These are phyloP conservation scores for Calliopum simillimum DNA, from an alignment of 2,888 invertebrate genomes.

Conservation along the genomic window DNA sequence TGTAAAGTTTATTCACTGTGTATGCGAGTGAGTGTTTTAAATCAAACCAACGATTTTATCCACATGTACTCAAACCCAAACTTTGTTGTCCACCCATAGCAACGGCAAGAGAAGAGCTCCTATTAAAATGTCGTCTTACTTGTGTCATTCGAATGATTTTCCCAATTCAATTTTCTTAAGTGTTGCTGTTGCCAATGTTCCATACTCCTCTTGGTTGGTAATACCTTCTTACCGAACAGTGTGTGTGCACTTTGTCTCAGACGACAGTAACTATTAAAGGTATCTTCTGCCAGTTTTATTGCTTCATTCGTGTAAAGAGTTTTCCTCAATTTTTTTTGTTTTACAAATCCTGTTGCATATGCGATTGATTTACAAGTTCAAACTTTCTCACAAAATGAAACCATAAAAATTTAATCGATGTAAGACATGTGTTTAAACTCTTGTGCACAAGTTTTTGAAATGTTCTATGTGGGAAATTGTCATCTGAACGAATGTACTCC, in stretches of 20 bases:
- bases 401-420: slow-evolving; percentile 36
- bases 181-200: slow-evolving; percentile 46
- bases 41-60: slow-evolving; percentile 27
- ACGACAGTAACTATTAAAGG: slow-evolving; percentile 7
- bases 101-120: slow-evolving; percentile 35
- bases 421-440: slow-evolving; percentile 14
- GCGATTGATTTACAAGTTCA: slow-evolving; percentile 26
- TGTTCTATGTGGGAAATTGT: too few relatives aligned
- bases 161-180: slow-evolving; percentile 64
- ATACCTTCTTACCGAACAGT: not conserved
- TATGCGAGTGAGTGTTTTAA: slow-evolving; percentile 13
- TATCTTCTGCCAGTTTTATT: slow-evolving; percentile 21
- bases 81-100: too few relatives aligned
- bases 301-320: not conserved
- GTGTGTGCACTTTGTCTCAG: not conserved
- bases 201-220: not conserved
- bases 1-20: slow-evolving; percentile 4
- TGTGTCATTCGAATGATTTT: slow-evolving; percentile 46
- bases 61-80: slow-evolving; percentile 20
- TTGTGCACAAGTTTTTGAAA: not conserved
- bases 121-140: slow-evolving; percentile 52
- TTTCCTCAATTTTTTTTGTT: slow-evolving; percentile 1
- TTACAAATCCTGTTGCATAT: slow-evolving; percentile 14
- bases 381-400: slow-evolving; percentile 15
- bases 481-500: not conserved